A percentile compares a stretch with the other conserved stretches of the same genome.
These are phyloP conservation scores for Turnix velox DNA, from an alignment of 2,113 vertebrate genomes.

Conservation along the genomic window DNA sequence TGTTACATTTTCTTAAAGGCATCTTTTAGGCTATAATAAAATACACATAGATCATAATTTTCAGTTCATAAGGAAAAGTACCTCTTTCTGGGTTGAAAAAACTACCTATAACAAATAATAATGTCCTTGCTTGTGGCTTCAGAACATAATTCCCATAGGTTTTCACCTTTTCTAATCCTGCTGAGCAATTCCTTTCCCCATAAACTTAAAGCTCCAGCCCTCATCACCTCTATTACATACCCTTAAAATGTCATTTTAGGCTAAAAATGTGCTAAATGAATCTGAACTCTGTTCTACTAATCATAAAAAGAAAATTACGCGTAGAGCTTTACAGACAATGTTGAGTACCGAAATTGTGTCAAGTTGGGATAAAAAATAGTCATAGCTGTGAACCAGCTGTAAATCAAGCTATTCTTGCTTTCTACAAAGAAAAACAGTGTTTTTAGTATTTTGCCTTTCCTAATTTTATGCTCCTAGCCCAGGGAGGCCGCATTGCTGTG, in stretches of 20 bases:
- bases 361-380: not conserved
- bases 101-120: not conserved
- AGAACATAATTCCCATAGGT: not conserved
- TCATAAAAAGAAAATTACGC: not conserved
- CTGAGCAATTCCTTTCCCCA: not conserved
- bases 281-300: not conserved
- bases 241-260: not conserved
- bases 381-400: not conserved
- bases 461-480: not conserved
- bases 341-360: not conserved
- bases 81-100: not conserved
- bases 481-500: rapidly evolving
- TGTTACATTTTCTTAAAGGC: not conserved
- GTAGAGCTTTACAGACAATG: not conserved
- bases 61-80: slow-evolving; percentile 25
- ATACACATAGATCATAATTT: not conserved
- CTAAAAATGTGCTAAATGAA: slow-evolving; percentile 8
- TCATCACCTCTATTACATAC: not conserved
- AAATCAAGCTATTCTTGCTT: not conserved
- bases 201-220: slow-evolving; percentile 23
- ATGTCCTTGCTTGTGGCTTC: slow-evolving; percentile 15
- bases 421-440: not conserved
- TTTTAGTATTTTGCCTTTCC: not conserved
- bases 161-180: not conserved
- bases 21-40: not conserved